Evolutionary conservation across 2,888 invertebrate genomes (phyloP).

Genomic region (Euproctis similis): DNA sequence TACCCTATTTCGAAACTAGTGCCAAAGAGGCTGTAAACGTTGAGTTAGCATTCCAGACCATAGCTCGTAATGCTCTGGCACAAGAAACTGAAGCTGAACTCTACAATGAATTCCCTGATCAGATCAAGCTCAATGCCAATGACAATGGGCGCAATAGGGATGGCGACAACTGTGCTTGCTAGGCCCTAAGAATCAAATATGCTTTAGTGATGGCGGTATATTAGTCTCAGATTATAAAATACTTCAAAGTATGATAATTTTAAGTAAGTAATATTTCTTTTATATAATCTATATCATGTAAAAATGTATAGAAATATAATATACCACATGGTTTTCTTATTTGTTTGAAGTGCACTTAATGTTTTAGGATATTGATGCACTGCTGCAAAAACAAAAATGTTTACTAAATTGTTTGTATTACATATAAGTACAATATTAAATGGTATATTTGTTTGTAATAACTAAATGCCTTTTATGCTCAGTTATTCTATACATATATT

Average conservation of each 20-base stretch:
- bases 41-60: slow-evolving; percentile 98
- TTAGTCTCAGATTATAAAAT: slow-evolving; percentile 55
- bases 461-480: no score
- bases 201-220: slow-evolving; percentile 43
- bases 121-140: slow-evolving; percentile 89
- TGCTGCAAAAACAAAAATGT: slow-evolving; percentile 9
- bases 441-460: no score
- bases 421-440: no score
- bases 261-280: slow-evolving; percentile 60
- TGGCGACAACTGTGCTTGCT: slow-evolving; percentile 85
- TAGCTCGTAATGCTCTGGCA: slow-evolving; percentile 97
- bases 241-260: slow-evolving; percentile 53
- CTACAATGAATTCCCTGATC: slow-evolving; percentile 98
- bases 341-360: slow-evolving; percentile 45
- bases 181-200: slow-evolving; percentile 53
- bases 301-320: slow-evolving; percentile 58
- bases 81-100: slow-evolving; percentile 94
- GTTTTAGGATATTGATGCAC: slow-evolving; percentile 15
- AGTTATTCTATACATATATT: no score
- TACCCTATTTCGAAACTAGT: slow-evolving; percentile 99
- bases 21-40: slow-evolving; percentile 99
- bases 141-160: slow-evolving; percentile 83
- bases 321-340: slow-evolving; percentile 13
- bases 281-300: slow-evolving; percentile 49
- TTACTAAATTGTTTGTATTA: no score